Conservation (phyloP, 2,113 vertebrate species). For the Pterophyllum scalare region DNA sequence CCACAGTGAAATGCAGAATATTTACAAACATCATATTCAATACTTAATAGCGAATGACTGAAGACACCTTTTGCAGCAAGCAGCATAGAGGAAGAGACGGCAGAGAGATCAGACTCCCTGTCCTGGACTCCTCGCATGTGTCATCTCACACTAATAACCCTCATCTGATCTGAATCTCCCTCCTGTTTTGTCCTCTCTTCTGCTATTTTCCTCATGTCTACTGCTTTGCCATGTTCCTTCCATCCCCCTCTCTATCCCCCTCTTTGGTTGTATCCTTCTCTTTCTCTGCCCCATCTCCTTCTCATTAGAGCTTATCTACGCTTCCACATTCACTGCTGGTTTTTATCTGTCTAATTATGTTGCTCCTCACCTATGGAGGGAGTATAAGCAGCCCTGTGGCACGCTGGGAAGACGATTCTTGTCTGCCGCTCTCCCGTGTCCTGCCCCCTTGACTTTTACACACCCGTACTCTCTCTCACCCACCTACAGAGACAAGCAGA, state of each 20-base stretch:
- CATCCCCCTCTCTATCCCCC: slow-evolving; percentile 15
- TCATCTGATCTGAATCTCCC: slow-evolving; percentile 54
- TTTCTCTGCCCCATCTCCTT: slow-evolving; percentile 49
- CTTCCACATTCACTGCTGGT: slow-evolving; percentile 65
- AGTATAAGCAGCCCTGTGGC: slow-evolving; percentile 46
- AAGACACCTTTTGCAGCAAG: not conserved
- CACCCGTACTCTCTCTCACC: not conserved
- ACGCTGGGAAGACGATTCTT: slow-evolving; percentile 60
- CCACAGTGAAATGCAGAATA: too few relatives aligned
- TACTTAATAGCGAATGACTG: not conserved
- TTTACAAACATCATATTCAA: not conserved
- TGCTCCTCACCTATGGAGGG: slow-evolving; percentile 76
- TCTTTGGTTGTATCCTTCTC: not conserved
- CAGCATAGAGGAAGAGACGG: not conserved
- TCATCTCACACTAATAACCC: slow-evolving; percentile 65
- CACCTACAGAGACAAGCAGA: slow-evolving; percentile 34
- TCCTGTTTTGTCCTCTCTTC: slow-evolving; percentile 6
- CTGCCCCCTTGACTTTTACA: slow-evolving; percentile 64
- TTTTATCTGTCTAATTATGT: slow-evolving; percentile 85
- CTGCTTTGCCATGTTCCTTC: not conserved
- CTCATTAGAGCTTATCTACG: slow-evolving; percentile 82
- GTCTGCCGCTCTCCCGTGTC: slow-evolving; percentile 34
- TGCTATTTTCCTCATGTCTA: slow-evolving; percentile 2
- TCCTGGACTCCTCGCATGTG: slow-evolving; percentile 48
- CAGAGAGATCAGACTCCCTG: slow-evolving; percentile 41